A percentile compares a stretch with the other conserved stretches of the same genome.
phyloP scores from a whole-genome alignment of 2,888 invertebrate genomes.

The Drosophila stalkeri region DNA sequence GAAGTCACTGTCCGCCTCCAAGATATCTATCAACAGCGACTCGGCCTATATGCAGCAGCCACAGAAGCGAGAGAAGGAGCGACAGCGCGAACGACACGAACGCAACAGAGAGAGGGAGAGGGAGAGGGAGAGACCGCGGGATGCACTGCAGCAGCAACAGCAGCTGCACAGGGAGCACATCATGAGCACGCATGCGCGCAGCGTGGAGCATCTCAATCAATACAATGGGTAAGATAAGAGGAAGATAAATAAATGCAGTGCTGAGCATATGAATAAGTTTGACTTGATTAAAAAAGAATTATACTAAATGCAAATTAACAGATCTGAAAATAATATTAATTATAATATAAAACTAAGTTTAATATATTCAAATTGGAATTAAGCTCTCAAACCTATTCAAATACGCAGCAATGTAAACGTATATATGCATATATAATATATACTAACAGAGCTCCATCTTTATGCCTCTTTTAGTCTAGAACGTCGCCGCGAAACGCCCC shows the following conservation, averaged over 20 bases:
- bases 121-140: conserved; percentile 52
- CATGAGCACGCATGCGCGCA: conserved; percentile 81
- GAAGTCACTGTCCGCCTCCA: conserved; percentile 84
- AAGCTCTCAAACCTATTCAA: no score
- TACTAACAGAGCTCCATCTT: background rate
- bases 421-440: background rate
- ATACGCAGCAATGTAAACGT: no score
- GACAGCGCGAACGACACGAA: conserved; percentile 61
- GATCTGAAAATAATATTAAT: no score
- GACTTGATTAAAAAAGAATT: no score
- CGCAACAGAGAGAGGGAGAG: conserved; percentile 57
- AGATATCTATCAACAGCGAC: conserved; percentile 85
- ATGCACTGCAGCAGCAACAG: conserved; percentile 70
- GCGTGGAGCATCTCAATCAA: conserved; percentile 84
- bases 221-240: conserved; percentile 77
- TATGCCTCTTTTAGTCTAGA: conserved; percentile 64
- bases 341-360: no score
- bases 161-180: conserved; percentile 72
- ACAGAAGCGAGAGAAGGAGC: conserved; percentile 80
- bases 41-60: conserved; percentile 78
- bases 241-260: background rate
- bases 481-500: conserved; percentile 73
- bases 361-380: no score
- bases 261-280: no score
- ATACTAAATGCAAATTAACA: no score